Base-by-base conservation (phyloP, 2,888 invertebrate genomes). In the Pocota personata region DNA sequence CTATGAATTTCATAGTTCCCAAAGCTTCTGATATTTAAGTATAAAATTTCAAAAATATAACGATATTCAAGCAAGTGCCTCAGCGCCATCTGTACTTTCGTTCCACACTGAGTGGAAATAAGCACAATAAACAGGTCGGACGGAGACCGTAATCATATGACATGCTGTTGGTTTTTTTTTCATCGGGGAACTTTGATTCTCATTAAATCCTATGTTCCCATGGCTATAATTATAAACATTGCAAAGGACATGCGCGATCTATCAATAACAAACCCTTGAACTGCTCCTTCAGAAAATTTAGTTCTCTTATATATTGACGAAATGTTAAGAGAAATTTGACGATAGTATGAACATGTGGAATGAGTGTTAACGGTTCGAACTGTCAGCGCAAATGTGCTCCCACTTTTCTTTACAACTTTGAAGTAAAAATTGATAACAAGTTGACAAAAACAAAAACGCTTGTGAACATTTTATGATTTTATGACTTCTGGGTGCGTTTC, bases 1-100 rank as follows among this genome's bases (percentile, higher is more conserved):
- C 40, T 6, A 5, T 2, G 14, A 40, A n/a, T 40, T 14, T 40
- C 40, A 40, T 40, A 14, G 6, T 14, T 40, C 40, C 8, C 12
- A 37, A 32, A 1, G 30, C 30, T n/a, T n/a, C n/a, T n/a, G n/a
- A n/a, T n/a, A n/a, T 37, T 37, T 21, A 6, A 19, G 12, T 19
- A 19, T 10, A 8, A 35, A 19, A 6, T 2, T 50, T 32, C 19
- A 19, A 21, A 66, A 66, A 50, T 50, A 16, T 50, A 52, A 52
- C 37, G 48, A 30, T 1, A 40, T n/a, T 5, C 14, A n/a, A 24
- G 4, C 4, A 19, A 12, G 2, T 12, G 7, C 10, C n/a, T 5
- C 7, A 58, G 19, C 50, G 72, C 72, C 72, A 73, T 62, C 72
- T 62, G 35, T 16, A 19, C 6, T 10, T 73, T 73, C 37, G 27